A percentile compares a stretch with the other conserved stretches of the same genome.
Evolutionary conservation across 1,140 invertebrate genomes (phyloP).

Genomic region (Drosophila athabasca): DNA sequence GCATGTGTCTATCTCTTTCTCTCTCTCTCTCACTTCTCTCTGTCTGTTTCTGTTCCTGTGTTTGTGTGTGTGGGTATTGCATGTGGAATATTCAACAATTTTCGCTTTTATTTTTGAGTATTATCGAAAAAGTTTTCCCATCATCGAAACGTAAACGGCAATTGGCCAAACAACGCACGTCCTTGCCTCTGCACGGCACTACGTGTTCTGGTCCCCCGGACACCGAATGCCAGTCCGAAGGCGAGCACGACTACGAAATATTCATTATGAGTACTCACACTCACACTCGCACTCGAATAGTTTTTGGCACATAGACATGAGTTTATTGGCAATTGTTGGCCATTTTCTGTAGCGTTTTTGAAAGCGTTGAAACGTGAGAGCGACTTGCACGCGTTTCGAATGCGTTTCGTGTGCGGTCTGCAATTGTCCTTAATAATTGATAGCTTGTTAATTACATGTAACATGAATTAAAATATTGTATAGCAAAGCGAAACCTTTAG

Average conservation of each 20-base stretch:
- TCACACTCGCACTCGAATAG: constrained; percentile 1
- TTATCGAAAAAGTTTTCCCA: constrained; percentile 82
- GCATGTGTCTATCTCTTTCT: background rate
- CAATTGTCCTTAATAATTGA: no score
- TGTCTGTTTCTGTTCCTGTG: background rate
- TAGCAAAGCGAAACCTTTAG: no score
- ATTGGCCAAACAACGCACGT: constrained; percentile 73
- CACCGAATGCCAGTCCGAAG: constrained; percentile 2
- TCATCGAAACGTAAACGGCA: constrained; percentile 66
- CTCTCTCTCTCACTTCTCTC: constrained; percentile 1
- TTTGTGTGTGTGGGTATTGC: constrained; percentile 32
- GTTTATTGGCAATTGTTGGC: constrained; percentile 44
- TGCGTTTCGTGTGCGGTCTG: no score
- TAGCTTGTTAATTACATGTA: no score
- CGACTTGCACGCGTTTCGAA: no score
- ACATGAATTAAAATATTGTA: no score
- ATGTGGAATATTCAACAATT: constrained; percentile 64
- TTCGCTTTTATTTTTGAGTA: constrained; percentile 82
- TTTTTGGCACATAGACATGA: constrained; percentile 19
- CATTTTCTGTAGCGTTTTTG: constrained; percentile 11
- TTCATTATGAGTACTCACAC: constrained; percentile 12
- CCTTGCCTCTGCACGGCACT: constrained; percentile 29
- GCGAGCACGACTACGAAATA: constrained; percentile 6
- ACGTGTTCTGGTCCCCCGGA: constrained; percentile 43
- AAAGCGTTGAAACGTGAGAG: constrained; percentile 24